These are phyloP conservation scores for Cydia fagiglandana DNA, from an alignment of 1,140 invertebrate genomes.

Conservation along the genomic window DNA sequence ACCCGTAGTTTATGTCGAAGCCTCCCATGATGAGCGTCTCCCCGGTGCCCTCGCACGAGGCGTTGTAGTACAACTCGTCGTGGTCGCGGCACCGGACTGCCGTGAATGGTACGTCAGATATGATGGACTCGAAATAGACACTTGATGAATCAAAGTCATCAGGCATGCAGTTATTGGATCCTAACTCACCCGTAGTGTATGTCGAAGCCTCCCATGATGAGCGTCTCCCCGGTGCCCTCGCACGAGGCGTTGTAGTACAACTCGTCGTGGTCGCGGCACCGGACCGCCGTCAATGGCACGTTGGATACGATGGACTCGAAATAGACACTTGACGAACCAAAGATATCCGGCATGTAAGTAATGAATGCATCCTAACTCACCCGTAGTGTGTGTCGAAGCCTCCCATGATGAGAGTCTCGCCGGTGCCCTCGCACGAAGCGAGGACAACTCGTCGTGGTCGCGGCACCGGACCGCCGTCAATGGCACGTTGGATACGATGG, in stretches of 20 bases:
- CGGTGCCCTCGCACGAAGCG: conserved; percentile 76
- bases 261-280: conserved; percentile 80
- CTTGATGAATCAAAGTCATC: no score
- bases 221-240: conserved; percentile 66
- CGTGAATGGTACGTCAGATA: conserved; percentile 67
- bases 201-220: conserved; percentile 80
- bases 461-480: conserved; percentile 79
- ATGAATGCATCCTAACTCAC: conserved; percentile 53
- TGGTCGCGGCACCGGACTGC: conserved; percentile 80
- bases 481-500: conserved; percentile 68
- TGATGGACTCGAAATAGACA: conserved; percentile 74
- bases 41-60: conserved; percentile 76
- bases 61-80: conserved; percentile 76
- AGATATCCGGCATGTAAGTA: no score
- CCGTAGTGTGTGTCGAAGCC: conserved; percentile 78
- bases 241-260: conserved; percentile 79
- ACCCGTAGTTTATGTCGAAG: conserved; percentile 78
- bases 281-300: conserved; percentile 73
- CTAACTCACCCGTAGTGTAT: conserved; percentile 77
- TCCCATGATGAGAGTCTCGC: conserved; percentile 78
- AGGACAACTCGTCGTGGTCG: conserved; percentile 79
- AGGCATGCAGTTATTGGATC: no score
- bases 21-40: conserved; percentile 79
- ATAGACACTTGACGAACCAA: background rate
- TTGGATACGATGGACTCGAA: conserved; percentile 79